Evolutionary conservation across 2,113 vertebrate genomes (phyloP), one percentile per base, ranked within the genome.

Genomic region (Antennarius striatus): DNA sequence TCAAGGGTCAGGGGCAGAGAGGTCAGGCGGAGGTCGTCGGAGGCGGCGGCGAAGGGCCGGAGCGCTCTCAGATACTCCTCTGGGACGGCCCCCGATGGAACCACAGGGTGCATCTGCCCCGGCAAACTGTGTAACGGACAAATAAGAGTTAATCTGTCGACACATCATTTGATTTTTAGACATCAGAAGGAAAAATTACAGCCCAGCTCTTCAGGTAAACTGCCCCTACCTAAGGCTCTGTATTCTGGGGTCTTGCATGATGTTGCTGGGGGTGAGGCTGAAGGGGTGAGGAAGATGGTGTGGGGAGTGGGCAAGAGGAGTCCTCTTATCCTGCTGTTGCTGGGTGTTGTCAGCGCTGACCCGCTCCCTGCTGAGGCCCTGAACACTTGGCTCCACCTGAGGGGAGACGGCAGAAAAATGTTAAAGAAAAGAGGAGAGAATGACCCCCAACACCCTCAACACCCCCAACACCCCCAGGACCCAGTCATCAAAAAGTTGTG

Each of bases 31-130:
- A 98, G 93, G 10, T 98, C 96, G 62, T 98, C 96, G 0, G 95
- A 89, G 0, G 95, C 93, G 80, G 95, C 93, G 80, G 95, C 90
- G 60, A 97, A 99, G 53, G 96, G 96, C 73, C 95, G 92, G 77
- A 98, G 97, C 40, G 95, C 95, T 51, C 96, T 91, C 73, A 98
- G 87, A 82, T 96, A 98, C 69, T 98, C 97, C 80, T 98, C 97
- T 0, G 95, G 93, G 75, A 96, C 88, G 0, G 92, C 88, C 14
- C 94, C 96, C 0, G 95, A 93, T n/a, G 95, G 94, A 28, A 96
- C 94, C 81, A 94, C 93, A 0, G 96, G 94, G 82, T 96, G 96
- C 40, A 98, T 94, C 0, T 96, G 96, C n/a, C 96, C 91, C 4
- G 96, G 95, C 39, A 96, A 88, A 87, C 95, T 96, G 82, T 51